Conservation (phyloP, 2,113 vertebrate species). For the Sphaerodactylus townsendi region DNA sequence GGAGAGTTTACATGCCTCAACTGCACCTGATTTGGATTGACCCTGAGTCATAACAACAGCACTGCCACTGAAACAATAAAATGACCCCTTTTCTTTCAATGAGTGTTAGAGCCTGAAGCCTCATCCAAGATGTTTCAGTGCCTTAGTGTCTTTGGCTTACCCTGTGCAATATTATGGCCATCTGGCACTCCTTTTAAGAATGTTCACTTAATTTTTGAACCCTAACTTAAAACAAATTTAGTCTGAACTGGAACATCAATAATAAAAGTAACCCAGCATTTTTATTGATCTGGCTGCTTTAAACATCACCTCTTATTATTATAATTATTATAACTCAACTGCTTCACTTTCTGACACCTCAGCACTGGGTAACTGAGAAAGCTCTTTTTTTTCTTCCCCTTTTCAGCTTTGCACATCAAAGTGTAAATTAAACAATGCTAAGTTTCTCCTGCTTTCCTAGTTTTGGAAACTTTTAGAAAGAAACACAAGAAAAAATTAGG, state of each 20-base stretch:
- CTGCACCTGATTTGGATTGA: too few relatives aligned
- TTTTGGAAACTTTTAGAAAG: conserved; percentile 17
- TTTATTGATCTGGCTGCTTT: conserved; percentile 29
- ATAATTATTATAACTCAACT: conserved; percentile 35
- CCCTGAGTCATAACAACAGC: background rate
- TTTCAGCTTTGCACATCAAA: conserved; percentile 34
- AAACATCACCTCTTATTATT: conserved; percentile 45
- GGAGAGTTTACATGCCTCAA: too few relatives aligned
- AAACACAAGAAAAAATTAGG: conserved; percentile 36
- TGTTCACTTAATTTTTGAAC: background rate
- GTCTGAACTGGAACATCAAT: conserved; percentile 2
- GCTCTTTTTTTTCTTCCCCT: background rate
- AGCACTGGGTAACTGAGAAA: conserved; percentile 36
- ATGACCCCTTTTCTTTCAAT: background rate
- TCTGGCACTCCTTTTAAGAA: background rate
- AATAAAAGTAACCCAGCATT: conserved; percentile 31
- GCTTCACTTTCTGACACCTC: conserved; percentile 25
- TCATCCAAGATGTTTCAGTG: background rate
- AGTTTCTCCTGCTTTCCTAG: background rate
- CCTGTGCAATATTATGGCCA: background rate
- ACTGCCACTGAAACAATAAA: background rate
- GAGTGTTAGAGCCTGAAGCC: too few relatives aligned
- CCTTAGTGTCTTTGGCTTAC: background rate
- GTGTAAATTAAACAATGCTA: conserved; percentile 48
- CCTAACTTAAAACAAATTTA: conserved; percentile 9